Conservation (phyloP, 2,113 vertebrate genomes). For the Herpailurus yagouaroundi region DNA sequence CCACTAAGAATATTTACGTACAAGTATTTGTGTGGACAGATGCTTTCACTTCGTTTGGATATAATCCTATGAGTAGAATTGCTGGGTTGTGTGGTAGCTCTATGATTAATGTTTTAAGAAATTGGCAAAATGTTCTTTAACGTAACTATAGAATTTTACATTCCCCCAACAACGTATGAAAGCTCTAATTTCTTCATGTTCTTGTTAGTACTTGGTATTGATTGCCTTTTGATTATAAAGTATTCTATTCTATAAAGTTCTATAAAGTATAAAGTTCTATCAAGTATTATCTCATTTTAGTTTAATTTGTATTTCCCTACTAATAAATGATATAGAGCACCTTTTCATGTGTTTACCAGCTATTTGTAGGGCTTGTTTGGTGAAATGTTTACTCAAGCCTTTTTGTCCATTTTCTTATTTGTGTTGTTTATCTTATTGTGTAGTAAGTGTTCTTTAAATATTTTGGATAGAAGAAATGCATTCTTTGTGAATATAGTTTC, state of each 20-base stretch:
- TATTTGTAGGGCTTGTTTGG: background rate
- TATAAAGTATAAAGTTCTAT: background rate
- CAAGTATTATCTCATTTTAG: background rate
- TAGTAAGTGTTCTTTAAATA: background rate
- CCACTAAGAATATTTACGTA: background rate
- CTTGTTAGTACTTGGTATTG: background rate
- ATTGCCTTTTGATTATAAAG: background rate
- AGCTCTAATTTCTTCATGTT: background rate
- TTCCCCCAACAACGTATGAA: background rate
- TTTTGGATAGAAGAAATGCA: background rate
- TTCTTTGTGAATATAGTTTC: background rate
- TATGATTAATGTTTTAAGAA: constrained; percentile 38
- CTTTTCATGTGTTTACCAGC: background rate
- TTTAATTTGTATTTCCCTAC: background rate
- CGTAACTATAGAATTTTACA: background rate
- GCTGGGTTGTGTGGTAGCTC: background rate
- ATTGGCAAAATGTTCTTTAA: background rate
- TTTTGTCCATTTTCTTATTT: background rate
- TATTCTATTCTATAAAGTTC: too few species aligned
- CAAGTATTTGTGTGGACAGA: background rate
- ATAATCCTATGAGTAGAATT: background rate
- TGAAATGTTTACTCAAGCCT: background rate
- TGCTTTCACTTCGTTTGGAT: constrained; percentile 1
- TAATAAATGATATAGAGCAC: background rate
- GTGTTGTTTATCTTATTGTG: background rate